Conservation (phyloP, 2,888 invertebrate species). For the Loripinus fragilis region DNA sequence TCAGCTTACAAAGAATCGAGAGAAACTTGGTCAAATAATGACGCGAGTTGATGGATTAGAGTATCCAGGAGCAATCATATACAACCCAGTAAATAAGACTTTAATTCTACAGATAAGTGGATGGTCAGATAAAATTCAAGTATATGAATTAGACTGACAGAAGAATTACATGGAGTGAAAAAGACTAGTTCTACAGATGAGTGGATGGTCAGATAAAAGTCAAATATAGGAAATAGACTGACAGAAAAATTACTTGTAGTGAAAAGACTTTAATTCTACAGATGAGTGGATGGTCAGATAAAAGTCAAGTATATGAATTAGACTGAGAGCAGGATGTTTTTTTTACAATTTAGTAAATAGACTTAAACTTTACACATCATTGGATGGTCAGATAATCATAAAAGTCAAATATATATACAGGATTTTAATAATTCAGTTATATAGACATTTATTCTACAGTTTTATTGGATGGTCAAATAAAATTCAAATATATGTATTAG, state of each 20-base stretch:
- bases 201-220: slow-evolving; percentile 41
- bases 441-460: too few species aligned
- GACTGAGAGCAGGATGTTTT: too few species aligned
- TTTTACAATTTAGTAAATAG: too few species aligned
- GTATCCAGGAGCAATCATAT: slow-evolving; percentile 50
- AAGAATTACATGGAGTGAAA: slow-evolving; percentile 42
- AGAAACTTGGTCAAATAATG: slow-evolving; percentile 46
- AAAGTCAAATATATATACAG: too few species aligned
- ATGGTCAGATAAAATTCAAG: slow-evolving; percentile 54
- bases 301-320: slow-evolving; percentile 33
- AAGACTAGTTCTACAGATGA: slow-evolving; percentile 35
- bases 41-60: slow-evolving; percentile 40
- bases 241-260: too few species aligned
- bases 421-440: too few species aligned
- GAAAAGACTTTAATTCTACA: slow-evolving; percentile 44
- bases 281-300: slow-evolving; percentile 54
- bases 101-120: slow-evolving; percentile 51
- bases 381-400: too few species aligned
- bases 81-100: slow-evolving; percentile 29
- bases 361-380: too few species aligned
- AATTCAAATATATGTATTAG: too few species aligned
- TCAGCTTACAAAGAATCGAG: slow-evolving; percentile 35
- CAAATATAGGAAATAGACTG: too few species aligned
- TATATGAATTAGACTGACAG: slow-evolving; percentile 13
- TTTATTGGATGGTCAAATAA: too few species aligned